These are phyloP conservation scores for Myxocyprinus asiaticus DNA, from an alignment of 2,113 vertebrate species.

Conservation along the genomic window DNA sequence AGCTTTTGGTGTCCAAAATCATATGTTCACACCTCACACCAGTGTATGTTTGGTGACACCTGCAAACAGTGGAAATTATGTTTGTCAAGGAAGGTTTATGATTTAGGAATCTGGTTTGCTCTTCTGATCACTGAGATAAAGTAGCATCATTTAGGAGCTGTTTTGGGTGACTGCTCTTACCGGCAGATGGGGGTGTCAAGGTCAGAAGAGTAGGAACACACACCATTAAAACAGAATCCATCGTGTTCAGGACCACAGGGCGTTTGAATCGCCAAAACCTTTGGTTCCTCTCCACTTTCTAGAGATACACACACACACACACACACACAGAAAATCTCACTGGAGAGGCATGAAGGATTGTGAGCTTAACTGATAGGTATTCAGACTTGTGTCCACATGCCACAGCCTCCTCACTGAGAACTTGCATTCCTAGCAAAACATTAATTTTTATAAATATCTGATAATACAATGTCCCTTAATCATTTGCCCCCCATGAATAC, in stretches of 20 bases:
- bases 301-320: not conserved
- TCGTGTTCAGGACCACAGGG: slow-evolving; percentile 56
- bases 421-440: too few species aligned
- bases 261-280: slow-evolving; percentile 27
- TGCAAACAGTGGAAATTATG: slow-evolving; percentile 40
- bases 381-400: slow-evolving; percentile 39
- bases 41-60: slow-evolving; percentile 56
- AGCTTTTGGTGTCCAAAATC: rapidly evolving
- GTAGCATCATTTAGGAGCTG: not conserved
- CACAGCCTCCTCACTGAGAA: not conserved
- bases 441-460: too few species aligned
- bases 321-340: not conserved
- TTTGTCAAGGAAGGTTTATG: not conserved
- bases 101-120: not conserved
- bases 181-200: slow-evolving; percentile 62
- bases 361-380: slow-evolving; percentile 7
- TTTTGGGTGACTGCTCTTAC: slow-evolving; percentile 56
- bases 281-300: slow-evolving; percentile 55
- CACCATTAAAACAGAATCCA: slow-evolving; percentile 65
- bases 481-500: too few species aligned
- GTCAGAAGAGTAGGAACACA: slow-evolving; percentile 68
- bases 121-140: slow-evolving; percentile 11
- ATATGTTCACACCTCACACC: slow-evolving; percentile 63
- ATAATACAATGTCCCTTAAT: too few species aligned
- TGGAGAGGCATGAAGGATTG: not conserved